Conservation (phyloP, 1,140 invertebrate genomes). For the Aphelinus certus region DNA sequence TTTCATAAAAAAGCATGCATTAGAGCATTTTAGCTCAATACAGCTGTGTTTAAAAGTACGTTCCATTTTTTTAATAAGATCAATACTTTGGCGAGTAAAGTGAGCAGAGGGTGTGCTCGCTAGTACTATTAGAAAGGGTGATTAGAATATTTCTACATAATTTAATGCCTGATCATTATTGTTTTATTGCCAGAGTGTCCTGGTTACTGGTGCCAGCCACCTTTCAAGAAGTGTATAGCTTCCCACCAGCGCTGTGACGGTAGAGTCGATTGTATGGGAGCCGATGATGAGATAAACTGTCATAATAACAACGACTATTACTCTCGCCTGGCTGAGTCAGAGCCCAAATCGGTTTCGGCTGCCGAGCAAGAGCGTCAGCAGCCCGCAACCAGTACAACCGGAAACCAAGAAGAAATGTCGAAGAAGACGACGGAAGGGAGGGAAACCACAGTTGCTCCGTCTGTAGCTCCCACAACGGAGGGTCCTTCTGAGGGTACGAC, state of each 20-base stretch:
- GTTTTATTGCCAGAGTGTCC: constrained; percentile 45
- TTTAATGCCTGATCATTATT: constrained; percentile 43
- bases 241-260: constrained; percentile 73
- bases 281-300: constrained; percentile 80
- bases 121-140: too few relatives aligned
- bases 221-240: constrained; percentile 72
- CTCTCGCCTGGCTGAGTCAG: neutral
- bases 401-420: neutral
- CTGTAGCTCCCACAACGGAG: too few relatives aligned
- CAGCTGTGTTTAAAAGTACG: too few relatives aligned
- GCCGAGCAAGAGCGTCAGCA: neutral
- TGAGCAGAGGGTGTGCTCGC: too few relatives aligned
- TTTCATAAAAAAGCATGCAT: too few relatives aligned
- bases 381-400: neutral
- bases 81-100: too few relatives aligned
- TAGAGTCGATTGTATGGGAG: constrained; percentile 77
- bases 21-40: too few relatives aligned
- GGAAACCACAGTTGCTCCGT: too few relatives aligned
- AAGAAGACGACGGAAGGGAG: too few relatives aligned
- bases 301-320: constrained; percentile 10
- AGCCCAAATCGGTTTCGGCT: neutral
- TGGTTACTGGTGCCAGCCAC: constrained; percentile 72
- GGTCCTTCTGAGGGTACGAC: neutral
- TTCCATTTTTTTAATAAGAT: too few relatives aligned
- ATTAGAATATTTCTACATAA: too few relatives aligned